Conservation (phyloP, 2,113 vertebrate species). For the Pagrus major region DNA sequence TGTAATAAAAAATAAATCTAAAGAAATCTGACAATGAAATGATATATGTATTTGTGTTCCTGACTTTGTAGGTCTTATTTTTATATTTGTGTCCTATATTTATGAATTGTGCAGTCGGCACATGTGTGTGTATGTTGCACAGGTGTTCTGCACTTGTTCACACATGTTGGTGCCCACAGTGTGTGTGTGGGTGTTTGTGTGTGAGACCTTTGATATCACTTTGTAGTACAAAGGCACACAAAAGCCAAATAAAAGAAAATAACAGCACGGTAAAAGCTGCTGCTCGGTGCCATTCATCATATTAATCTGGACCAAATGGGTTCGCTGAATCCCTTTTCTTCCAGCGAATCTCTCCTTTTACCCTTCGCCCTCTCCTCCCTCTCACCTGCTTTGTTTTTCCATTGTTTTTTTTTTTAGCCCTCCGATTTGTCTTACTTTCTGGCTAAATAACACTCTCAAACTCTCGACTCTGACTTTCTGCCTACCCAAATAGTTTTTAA, state of each 20-base stretch:
- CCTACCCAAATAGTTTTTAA: slow-evolving; percentile 65
- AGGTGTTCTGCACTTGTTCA: not conserved
- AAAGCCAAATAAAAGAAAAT: slow-evolving; percentile 60
- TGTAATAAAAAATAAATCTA: no score
- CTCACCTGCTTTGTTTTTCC: slow-evolving; percentile 34
- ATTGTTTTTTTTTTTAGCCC: no score
- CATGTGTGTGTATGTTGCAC: not conserved
- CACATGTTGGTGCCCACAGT: not conserved
- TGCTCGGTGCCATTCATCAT: slow-evolving; percentile 65
- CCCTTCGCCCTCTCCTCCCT: slow-evolving; percentile 39
- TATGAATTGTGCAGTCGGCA: not conserved
- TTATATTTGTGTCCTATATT: no score
- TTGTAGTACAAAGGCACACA: slow-evolving; percentile 41
- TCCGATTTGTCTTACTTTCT: slow-evolving; percentile 70
- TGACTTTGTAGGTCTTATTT: not conserved
- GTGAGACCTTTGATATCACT: slow-evolving; percentile 46
- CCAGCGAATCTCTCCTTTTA: slow-evolving; percentile 38
- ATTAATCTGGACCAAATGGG: slow-evolving; percentile 62
- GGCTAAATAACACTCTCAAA: slow-evolving; percentile 39
- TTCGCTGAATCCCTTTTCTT: slow-evolving; percentile 33
- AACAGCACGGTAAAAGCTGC: slow-evolving; percentile 48
- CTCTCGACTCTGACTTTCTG: slow-evolving; percentile 51
- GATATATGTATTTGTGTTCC: not conserved
- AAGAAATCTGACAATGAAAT: not conserved
- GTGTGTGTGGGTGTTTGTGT: slow-evolving; percentile 25